Percentiles rank a stretch among this genome's conserved stretches.
These are phyloP conservation scores for Idaea dimidiata DNA, from an alignment of 2,888 invertebrate species.

Conservation along the genomic window DNA sequence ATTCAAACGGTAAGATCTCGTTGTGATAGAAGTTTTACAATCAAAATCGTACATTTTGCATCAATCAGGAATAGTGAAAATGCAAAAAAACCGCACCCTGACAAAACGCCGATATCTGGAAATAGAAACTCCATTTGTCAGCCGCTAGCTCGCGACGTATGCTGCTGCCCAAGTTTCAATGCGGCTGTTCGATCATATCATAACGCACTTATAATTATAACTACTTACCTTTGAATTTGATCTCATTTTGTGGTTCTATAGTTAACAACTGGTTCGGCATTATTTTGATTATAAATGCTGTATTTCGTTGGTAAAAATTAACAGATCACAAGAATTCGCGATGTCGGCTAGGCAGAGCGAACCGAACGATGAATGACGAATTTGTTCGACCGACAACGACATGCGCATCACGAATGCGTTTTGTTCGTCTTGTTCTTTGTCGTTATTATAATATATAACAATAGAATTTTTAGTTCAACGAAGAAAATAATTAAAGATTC, in stretches of 20 bases:
- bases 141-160: conserved; percentile 70
- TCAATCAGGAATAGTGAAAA: conserved; percentile 35
- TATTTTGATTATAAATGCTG: conserved; percentile 76
- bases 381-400: conserved; percentile 38
- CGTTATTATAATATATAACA: neutral
- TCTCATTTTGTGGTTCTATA: conserved; percentile 93
- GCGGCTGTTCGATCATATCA: conserved; percentile 46
- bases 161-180: conserved; percentile 59
- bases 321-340: conserved; percentile 51
- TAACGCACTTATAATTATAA: conserved; percentile 38
- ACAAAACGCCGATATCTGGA: conserved; percentile 77
- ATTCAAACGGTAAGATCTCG: conserved; percentile 13
- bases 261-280: conserved; percentile 89
- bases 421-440: neutral
- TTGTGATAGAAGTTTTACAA: neutral
- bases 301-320: conserved; percentile 64
- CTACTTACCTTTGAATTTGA: conserved; percentile 93
- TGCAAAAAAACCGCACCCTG: conserved; percentile 71
- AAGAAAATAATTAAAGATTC: too few relatives aligned
- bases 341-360: conserved; percentile 64
- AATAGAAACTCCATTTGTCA: conserved; percentile 81
- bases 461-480: neutral
- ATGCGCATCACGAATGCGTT: conserved; percentile 42
- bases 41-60: conserved; percentile 13
- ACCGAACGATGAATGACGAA: conserved; percentile 58